phyloP scores from a whole-genome alignment of 2,888 invertebrate genomes.

The Rhagonycha fulva region DNA sequence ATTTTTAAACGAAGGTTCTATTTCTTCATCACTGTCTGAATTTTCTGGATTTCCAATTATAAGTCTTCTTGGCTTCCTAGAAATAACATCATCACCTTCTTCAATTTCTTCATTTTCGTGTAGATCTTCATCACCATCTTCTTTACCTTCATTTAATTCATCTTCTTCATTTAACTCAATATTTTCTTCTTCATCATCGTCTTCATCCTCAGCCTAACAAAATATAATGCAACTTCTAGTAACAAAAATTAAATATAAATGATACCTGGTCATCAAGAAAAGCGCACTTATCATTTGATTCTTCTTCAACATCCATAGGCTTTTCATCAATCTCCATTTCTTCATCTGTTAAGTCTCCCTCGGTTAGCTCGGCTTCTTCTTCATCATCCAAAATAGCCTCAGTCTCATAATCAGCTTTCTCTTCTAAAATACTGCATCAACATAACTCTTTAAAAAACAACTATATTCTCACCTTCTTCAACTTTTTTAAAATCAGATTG shows the following conservation, averaged over 20 bases:
- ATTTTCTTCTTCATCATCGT: conserved; percentile 37
- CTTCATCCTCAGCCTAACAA: conserved; percentile 39
- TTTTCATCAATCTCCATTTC: conserved; percentile 59
- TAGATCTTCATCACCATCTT: conserved; percentile 21
- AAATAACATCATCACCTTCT: conserved; percentile 29
- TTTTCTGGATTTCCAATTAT: conserved; percentile 44
- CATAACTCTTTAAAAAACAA: not conserved
- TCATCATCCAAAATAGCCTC: conserved; percentile 50
- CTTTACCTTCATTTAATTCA: conserved; percentile 37
- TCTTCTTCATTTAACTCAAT: conserved; percentile 44
- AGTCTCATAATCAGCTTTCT: conserved; percentile 39
- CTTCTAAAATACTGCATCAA: conserved; percentile 6
- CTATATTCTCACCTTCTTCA: not conserved
- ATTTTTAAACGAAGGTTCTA: not conserved
- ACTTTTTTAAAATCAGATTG: conserved; percentile 27
- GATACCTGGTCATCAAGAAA: conserved; percentile 49
- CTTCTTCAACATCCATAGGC: conserved; percentile 50
- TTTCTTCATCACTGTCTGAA: conserved; percentile 44
- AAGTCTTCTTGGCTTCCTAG: conserved; percentile 46
- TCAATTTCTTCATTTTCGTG: conserved; percentile 36
- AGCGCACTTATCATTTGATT: conserved; percentile 38
- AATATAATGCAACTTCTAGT: conserved; percentile 5
- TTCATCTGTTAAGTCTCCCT: conserved; percentile 57
- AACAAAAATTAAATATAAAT: not conserved
- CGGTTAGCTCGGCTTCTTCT: conserved; percentile 57